Evolutionary conservation across 2,113 vertebrate genomes (phyloP), one percentile per base, ranked within the genome.

Genomic region (Hippopotamus amphibius): DNA sequence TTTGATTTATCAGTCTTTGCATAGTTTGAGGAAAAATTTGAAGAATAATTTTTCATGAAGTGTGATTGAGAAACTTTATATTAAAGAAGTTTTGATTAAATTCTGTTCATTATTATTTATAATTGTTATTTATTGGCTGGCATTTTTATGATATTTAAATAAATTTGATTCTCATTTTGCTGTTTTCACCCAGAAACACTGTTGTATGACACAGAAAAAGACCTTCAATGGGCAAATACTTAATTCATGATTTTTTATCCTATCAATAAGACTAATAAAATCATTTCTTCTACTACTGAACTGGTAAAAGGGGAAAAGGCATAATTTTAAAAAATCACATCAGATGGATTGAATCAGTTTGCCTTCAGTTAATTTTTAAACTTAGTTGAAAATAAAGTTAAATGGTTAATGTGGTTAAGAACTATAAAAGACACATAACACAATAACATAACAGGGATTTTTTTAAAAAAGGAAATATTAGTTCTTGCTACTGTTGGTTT

Each of bases 71-170:
- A 96, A 92, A 77, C 1, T 90, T 79, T 77, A 37, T 79, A 24
- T 19, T 79, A 43, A 82, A 22, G n/a, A 85, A 22, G 9, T 57
- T 65, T 77, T n/a, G 6, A 89, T 74, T 96, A 87, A 92, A 63
- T 93, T 96, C 6, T 93, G 2, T 21, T 69, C 33, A 87, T 33
- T 66, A 28, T 11, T 86, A 37, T 50, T 74, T 87, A 46, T 79
- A 88, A 53, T n/a, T 77, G 7, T 30, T 84, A 28, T 22, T 22
- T 50, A 63, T 24, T 90, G 10, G 82, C 12, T 28, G 43, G 74
- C 21, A 33, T 83, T 90, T 90, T 96, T 53, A 77, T 63, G 16
- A 65, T 94, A 46, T 50, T 87, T 93, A 92, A 90, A 71, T 77
- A 86, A 74, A 92, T 72, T 59, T 71, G 14, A 72, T 85, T 94